Conservation (phyloP, 2,113 vertebrate species). For the Danionella cerebrum region DNA sequence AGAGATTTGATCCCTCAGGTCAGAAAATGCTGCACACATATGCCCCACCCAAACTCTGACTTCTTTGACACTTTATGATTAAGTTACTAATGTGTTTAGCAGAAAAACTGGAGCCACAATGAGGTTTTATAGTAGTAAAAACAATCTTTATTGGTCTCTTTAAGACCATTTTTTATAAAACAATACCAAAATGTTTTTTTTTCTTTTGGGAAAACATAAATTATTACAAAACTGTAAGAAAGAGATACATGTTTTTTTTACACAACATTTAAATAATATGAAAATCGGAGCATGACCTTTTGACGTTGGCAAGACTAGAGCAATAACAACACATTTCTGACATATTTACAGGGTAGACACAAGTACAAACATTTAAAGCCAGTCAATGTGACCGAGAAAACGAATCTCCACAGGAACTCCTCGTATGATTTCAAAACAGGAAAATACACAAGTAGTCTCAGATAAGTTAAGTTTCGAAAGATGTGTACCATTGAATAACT, state of each 20-base stretch:
- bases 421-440: constrained; percentile 30
- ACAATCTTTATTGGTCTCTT: constrained; percentile 57
- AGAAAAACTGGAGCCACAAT: background rate
- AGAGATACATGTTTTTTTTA: constrained; percentile 51
- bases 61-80: background rate
- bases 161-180: constrained; percentile 45
- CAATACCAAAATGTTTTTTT: constrained; percentile 16
- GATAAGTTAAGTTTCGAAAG: constrained; percentile 42
- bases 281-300: constrained; percentile 24
- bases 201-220: constrained; percentile 44
- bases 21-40: background rate
- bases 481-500: background rate
- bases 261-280: constrained; percentile 61
- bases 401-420: constrained; percentile 39
- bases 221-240: constrained; percentile 57
- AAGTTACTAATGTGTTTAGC: background rate
- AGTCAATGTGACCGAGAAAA: constrained; percentile 71
- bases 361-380: constrained; percentile 26
- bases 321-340: constrained; percentile 27
- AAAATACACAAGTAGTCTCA: constrained; percentile 29
- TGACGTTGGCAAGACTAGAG: constrained; percentile 33
- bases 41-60: background rate
- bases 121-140: constrained; percentile 31
- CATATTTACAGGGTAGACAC: constrained; percentile 44
- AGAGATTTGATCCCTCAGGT: background rate